Conservation (phyloP, 2,113 vertebrate genomes). For the Apistogramma diplotaenia region DNA sequence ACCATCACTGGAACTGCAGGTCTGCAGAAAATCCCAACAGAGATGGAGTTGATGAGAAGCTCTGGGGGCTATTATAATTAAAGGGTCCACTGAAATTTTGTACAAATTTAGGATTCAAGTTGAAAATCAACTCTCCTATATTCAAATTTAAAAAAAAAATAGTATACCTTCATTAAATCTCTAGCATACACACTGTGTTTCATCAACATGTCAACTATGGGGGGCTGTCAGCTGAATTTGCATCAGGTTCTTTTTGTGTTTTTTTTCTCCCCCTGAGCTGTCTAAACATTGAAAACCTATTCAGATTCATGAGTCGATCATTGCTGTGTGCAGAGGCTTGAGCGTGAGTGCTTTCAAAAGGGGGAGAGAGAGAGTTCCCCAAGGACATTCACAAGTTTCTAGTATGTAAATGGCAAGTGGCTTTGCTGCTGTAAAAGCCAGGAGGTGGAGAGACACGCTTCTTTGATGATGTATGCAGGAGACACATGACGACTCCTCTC, state of each 20-base stretch:
- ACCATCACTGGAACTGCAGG: background rate
- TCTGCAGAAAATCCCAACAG: background rate
- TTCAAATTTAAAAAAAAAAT: background rate
- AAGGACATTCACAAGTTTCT: slow-evolving; percentile 59
- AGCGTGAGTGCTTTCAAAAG: slow-evolving; percentile 33
- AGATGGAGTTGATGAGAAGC: background rate
- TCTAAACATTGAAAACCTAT: slow-evolving; percentile 60
- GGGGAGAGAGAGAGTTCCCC: slow-evolving; percentile 31
- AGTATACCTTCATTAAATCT: background rate
- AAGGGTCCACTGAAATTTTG: background rate
- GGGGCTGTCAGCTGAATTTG: slow-evolving; percentile 37
- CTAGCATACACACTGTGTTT: background rate
- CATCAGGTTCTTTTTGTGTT: slow-evolving; percentile 23
- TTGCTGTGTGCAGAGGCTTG: slow-evolving; percentile 28
- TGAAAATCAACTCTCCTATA: background rate
- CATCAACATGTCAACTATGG: slow-evolving; percentile 26
- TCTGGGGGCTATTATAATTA: background rate
- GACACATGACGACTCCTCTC: slow-evolving; percentile 42
- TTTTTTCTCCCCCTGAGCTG: slow-evolving; percentile 17
- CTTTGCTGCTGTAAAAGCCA: slow-evolving; percentile 30
- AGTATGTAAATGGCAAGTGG: slow-evolving; percentile 62
- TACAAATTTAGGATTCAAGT: background rate
- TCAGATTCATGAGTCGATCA: slow-evolving; percentile 59
- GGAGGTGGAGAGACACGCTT: slow-evolving; percentile 11
- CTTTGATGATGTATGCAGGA: slow-evolving; percentile 37